These are phyloP conservation scores for Cherax quadricarinatus DNA, from an alignment of 1,140 invertebrate genomes.

Conservation along the genomic window DNA sequence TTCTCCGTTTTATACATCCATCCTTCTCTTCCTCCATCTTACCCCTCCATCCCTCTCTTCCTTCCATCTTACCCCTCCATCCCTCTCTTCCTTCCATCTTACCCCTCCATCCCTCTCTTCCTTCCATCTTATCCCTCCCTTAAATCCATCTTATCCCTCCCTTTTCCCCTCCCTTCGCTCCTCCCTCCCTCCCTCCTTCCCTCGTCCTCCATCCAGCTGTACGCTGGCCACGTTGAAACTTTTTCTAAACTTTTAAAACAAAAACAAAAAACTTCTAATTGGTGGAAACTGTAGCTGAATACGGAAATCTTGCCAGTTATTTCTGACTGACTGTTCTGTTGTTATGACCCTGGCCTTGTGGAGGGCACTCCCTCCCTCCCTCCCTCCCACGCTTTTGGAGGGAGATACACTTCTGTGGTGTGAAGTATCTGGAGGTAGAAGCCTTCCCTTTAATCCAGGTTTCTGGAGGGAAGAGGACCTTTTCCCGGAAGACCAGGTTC, in stretches of 20 bases:
- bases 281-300: slow-evolving; percentile 25
- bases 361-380: no score
- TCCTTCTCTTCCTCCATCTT: no score
- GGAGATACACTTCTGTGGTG: no score
- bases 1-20: no score
- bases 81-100: neutral
- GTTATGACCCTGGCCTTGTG: no score
- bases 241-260: slow-evolving; percentile 24
- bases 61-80: neutral
- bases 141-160: neutral
- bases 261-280: slow-evolving; percentile 29
- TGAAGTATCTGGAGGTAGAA: no score
- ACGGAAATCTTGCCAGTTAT: slow-evolving; percentile 12
- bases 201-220: neutral
- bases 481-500: no score
- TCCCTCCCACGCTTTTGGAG: no score
- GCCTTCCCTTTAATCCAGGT: no score
- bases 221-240: slow-evolving; percentile 5
- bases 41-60: no score
- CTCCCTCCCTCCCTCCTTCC: neutral
- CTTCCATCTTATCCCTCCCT: neutral
- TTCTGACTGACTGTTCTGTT: neutral
- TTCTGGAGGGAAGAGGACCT: no score
- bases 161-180: neutral
- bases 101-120: neutral